Base-by-base conservation (phyloP, 2,888 invertebrate genomes). In the Thera britannica region DNA sequence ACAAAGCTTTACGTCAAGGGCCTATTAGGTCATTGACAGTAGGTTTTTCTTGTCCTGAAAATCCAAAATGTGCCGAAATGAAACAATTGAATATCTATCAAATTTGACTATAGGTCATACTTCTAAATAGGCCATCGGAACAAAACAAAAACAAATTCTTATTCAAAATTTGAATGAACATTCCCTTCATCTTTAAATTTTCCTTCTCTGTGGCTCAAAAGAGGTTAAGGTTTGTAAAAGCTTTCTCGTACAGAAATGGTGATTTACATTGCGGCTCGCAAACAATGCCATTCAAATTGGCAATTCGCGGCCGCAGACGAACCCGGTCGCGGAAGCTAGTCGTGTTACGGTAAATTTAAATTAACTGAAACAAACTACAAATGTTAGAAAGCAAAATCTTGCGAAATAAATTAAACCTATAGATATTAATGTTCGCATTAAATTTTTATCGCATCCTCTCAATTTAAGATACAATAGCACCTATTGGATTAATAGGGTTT, bases 201-300 rank as follows among this genome's bases (percentile, higher is more conserved):
- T 58, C 49, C 12, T 59, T 46, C 56, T 64, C 75, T 79, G 73
- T 78, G 73, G 41, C 64, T 67, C 69, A 68, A 80, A 80, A 77
- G 77, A 77, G 84, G 83, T 82, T 82, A 82, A 84, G 82, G 78
- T 82, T 75, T 77, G 77, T 79, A 79, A 79, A 80, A 82, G 82
- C 83, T 83, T 84, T 84, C 80, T 76, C 81, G 75, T 75, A 75
- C 75, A 78, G 75, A 78, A 64, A 73, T 75, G 78, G 77, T 93
- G 92, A 93, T 93, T 93, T 93, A 92, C 90, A 85, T 87, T 92
- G 93, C 79, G 93, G 92, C 90, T 79, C 83, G 75, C 84, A 86
- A 87, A 90, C 90, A 93, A 93, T 90, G 83, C 87, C 83, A 85
- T 85, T 85, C 81, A 78, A 79, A 83, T 83, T 85, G 82, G 82